A percentile compares a stretch with the other conserved stretches of the same genome.
Conservation (phyloP, 2,888 invertebrate genomes). For the Coecobrya sp. region DNA sequence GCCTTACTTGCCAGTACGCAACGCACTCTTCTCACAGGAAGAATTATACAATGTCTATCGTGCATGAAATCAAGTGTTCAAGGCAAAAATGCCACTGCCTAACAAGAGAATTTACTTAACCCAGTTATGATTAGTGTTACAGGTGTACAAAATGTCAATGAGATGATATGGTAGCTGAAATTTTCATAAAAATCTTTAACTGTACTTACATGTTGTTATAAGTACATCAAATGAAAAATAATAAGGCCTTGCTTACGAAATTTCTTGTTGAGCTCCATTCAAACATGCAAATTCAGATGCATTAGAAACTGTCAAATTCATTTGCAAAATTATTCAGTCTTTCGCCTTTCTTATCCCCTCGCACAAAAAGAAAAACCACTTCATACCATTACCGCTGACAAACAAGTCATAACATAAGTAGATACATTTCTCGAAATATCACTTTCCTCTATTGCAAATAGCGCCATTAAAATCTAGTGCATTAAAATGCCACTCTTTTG, state of each 20-base stretch:
- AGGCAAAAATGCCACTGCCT: constrained; percentile 29
- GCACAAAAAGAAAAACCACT: constrained; percentile 10
- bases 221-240: not conserved
- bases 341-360: not conserved
- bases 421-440: not conserved
- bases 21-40: constrained; percentile 57
- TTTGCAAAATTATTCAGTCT: not conserved
- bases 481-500: constrained; percentile 69
- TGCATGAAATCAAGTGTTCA: constrained; percentile 71
- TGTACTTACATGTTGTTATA: not conserved
- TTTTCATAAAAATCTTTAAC: not conserved
- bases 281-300: not conserved
- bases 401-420: not conserved
- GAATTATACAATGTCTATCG: constrained; percentile 58
- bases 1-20: too few species aligned
- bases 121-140: constrained; percentile 66
- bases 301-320: not conserved
- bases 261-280: not conserved
- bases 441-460: constrained; percentile 29
- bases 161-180: not conserved
- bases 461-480: constrained; percentile 60
- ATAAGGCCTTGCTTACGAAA: constrained; percentile 18
- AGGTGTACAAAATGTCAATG: constrained; percentile 57
- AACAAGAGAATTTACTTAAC: constrained; percentile 79
- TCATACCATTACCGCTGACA: not conserved